Conservation (phyloP, 2,888 invertebrate species). For the Maniola hyperantus region DNA sequence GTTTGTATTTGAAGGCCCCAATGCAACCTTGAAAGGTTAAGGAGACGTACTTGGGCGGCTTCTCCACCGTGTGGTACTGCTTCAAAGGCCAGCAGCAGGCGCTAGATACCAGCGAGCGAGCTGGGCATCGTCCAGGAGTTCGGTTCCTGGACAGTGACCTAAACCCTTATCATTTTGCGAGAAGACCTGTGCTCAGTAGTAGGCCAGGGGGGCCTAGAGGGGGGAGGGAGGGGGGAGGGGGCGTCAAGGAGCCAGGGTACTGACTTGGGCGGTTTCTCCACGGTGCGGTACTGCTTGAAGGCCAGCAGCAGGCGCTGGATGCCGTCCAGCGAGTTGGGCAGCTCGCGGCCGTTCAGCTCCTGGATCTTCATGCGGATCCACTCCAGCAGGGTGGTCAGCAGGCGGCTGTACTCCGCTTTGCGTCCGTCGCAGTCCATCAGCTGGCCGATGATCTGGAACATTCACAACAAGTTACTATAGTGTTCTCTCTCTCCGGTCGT, state of each 20-base stretch:
- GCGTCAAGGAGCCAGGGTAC: constrained; percentile 47
- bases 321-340: constrained; percentile 97
- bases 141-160: constrained; percentile 88
- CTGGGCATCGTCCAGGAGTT: constrained; percentile 96
- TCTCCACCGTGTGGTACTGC: constrained; percentile 98
- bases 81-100: constrained; percentile 94
- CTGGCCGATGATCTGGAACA: constrained; percentile 98
- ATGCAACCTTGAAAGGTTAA: not conserved
- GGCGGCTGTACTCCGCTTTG: constrained; percentile 93
- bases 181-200: too few species aligned
- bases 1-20: too few species aligned
- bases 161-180: too few species aligned
- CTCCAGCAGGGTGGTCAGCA: constrained; percentile 92
- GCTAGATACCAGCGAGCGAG: constrained; percentile 96
- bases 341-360: constrained; percentile 91
- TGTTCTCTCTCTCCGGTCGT: too few species aligned
- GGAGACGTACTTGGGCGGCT: constrained; percentile 93
- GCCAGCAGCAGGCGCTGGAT: constrained; percentile 94
- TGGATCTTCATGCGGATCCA: constrained; percentile 96
- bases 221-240: too few species aligned
- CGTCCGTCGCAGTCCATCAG: constrained; percentile 97
- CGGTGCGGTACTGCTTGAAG: constrained; percentile 97
- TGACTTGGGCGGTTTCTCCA: constrained; percentile 98
- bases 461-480: constrained; percentile 36
- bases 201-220: too few species aligned